Evolutionary conservation across 1,140 invertebrate species (phyloP).

Genomic region (Drosophila serrata): DNA sequence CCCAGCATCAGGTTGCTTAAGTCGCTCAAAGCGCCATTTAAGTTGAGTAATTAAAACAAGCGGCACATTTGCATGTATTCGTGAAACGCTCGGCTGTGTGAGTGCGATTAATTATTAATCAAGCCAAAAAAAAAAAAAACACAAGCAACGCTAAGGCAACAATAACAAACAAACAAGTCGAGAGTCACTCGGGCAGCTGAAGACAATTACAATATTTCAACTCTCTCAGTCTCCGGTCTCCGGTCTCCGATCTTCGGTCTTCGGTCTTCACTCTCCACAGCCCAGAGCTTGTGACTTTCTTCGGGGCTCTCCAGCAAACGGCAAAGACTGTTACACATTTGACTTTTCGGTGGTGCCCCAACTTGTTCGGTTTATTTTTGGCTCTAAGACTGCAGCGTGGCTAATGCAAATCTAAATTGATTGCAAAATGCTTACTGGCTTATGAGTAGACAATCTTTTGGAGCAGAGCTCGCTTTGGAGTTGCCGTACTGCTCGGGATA

Average conservation of each 20-base stretch:
- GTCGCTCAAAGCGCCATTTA: constrained; percentile 82
- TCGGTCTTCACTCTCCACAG: constrained; percentile 20
- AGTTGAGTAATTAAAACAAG: constrained; percentile 80
- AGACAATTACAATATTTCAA: constrained; percentile 79
- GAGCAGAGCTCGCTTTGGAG: constrained; percentile 12
- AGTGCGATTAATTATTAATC: constrained; percentile 81
- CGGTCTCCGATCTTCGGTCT: constrained; percentile 28
- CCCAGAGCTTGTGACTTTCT: constrained; percentile 48
- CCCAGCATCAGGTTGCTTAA: constrained; percentile 76
- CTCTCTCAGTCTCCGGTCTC: constrained; percentile 54
- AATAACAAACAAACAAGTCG: constrained; percentile 77
- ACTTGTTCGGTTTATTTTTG: constrained; percentile 57
- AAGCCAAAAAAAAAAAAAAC: constrained; percentile 64
- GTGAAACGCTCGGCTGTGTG: constrained; percentile 16
- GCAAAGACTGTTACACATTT: constrained; percentile 52
- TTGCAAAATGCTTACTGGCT: constrained; percentile 73
- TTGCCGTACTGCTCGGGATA: constrained; percentile 43
- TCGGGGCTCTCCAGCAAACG: constrained; percentile 26
- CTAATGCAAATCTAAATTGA: constrained; percentile 81
- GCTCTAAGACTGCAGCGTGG: constrained; percentile 47
- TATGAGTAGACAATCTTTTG: constrained; percentile 52
- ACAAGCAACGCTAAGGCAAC: constrained; percentile 54
- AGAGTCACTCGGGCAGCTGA: constrained; percentile 59
- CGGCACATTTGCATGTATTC: constrained; percentile 67
- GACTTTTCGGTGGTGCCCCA: constrained; percentile 40